Conservation (phyloP, 2,113 vertebrate genomes). For the Heterotilapia buettikoferi region DNA sequence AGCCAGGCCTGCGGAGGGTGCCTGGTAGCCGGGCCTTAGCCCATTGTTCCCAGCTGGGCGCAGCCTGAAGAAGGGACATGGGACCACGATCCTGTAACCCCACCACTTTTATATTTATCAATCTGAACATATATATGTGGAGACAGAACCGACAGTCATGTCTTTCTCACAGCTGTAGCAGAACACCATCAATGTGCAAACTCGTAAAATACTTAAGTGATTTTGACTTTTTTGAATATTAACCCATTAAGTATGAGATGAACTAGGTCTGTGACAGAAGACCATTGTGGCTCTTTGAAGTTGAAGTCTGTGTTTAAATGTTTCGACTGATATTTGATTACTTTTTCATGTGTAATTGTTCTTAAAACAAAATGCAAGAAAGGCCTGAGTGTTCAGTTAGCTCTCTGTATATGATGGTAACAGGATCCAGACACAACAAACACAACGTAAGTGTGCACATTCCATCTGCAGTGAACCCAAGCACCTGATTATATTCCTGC, state of each 20-base stretch:
- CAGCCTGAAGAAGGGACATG: not conserved
- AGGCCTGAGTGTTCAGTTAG: not conserved
- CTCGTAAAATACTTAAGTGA: not conserved
- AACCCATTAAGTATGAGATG: not conserved
- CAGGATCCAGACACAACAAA: not conserved
- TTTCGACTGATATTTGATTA: not conserved
- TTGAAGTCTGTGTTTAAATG: not conserved
- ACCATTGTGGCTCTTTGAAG: not conserved
- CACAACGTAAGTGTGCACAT: not conserved
- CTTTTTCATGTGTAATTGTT: not conserved
- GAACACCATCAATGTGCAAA: not conserved
- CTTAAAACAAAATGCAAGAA: not conserved
- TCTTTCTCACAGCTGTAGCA: not conserved
- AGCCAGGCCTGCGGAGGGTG: not conserved
- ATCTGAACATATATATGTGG: accelerated
- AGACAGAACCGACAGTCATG: not conserved
- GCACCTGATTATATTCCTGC: not conserved
- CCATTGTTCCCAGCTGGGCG: not conserved
- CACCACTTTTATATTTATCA: not conserved
- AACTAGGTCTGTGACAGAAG: not conserved
- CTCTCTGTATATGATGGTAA: not conserved
- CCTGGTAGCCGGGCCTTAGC: not conserved
- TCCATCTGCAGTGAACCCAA: not conserved
- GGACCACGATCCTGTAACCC: not conserved
- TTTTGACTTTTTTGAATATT: not conserved